Base-by-base conservation (phyloP, 2,113 vertebrate genomes). In the Larimichthys polyactis region DNA sequence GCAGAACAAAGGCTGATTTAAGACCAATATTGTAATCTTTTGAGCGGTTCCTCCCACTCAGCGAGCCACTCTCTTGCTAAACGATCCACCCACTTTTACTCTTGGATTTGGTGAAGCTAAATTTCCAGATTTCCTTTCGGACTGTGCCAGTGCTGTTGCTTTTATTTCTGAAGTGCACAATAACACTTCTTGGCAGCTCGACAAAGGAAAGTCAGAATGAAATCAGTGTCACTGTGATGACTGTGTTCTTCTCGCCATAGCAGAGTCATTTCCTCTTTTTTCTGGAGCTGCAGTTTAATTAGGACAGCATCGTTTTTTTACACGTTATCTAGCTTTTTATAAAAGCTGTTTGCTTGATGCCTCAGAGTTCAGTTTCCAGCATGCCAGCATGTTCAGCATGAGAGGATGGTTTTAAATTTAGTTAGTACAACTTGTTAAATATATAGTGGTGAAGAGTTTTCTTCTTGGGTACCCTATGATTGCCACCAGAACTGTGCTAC, bases 31-130 rank as follows among this genome's bases (percentile, higher is more conserved):
- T 84, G 72, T 78, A 58, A 82, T 88, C 80, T 76, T 40, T 69
- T 24, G 11, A 84, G 70, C 16, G 5, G 84, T 81, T 87, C 71
- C 63, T 81, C 89, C 89, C 79, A 85, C 89, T 85, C 79, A 79
- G 76, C 68, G 22, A 24, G 65, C 58, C 49, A 40, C 68, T 82
- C 71, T 65, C 11, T 51, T 43, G 65, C 89, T 79, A 70, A 83
- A 85, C 14, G 57, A 81, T 83, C 84, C 48, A 0, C 84, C 87
- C 77, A 89, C 89, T 60, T 76, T 89, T 46, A 48, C 89, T 76
- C 77, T 5, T 58, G 70, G 72, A 82, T 17, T 67, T 36, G 1
- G 19, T 24, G 63, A 70, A 49, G 71, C 81, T 84, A 15, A 15
- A 27, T 82, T 73, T 81, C 69, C 76, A 46, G 19, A 55, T 87